Conservation (phyloP, 2,797 vertebrate species). For the Glyptemys insculpta region DNA sequence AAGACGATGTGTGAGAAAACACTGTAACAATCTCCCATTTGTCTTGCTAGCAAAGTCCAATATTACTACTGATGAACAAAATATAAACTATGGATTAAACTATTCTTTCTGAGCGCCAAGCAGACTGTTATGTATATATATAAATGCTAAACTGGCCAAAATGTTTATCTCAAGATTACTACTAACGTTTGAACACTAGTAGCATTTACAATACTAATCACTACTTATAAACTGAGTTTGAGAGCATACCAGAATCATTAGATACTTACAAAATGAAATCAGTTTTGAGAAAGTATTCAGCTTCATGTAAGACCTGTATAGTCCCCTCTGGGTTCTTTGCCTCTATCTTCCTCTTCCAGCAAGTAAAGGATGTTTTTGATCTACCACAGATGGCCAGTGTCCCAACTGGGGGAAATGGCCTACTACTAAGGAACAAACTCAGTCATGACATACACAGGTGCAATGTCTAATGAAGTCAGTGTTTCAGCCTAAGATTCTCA, state of each 20-base stretch:
- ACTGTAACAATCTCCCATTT: background rate
- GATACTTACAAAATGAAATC: background rate
- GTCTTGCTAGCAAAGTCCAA: background rate
- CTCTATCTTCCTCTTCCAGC: background rate
- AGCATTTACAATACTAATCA: background rate
- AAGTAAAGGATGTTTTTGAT: background rate
- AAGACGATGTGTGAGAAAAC: rapidly evolving
- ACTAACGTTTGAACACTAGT: background rate
- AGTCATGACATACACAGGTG: background rate
- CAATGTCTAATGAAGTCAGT: background rate
- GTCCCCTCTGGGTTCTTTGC: background rate
- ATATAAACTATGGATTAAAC: background rate
- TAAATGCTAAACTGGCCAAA: background rate
- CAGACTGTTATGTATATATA: background rate
- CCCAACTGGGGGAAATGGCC: background rate
- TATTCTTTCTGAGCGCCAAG: background rate
- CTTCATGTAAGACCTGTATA: background rate
- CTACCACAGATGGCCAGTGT: background rate
- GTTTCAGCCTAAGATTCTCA: background rate
- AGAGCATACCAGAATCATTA: background rate
- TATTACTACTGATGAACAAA: background rate
- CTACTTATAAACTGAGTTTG: background rate
- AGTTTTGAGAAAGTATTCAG: background rate
- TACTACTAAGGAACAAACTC: background rate
- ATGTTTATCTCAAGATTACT: background rate